Evolutionary conservation across 2,113 vertebrate species (phyloP).

Genomic region (Paralichthys olivaceus): DNA sequence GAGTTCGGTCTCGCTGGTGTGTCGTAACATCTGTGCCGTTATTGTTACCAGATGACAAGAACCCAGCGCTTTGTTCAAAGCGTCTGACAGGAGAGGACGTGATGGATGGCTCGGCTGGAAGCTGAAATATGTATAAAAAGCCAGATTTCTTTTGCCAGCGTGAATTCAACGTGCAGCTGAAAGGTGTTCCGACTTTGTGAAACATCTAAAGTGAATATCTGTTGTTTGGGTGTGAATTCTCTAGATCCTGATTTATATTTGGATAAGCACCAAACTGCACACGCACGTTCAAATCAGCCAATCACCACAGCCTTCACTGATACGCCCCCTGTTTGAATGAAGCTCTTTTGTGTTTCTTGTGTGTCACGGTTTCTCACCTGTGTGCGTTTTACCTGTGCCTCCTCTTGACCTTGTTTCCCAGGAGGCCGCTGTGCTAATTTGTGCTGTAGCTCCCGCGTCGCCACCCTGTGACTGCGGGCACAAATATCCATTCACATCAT

Average conservation of each 20-base stretch:
- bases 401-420: slow-evolving; percentile 54
- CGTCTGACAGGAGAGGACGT: slow-evolving; percentile 2
- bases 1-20: neutral
- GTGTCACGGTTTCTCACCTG: slow-evolving; percentile 27
- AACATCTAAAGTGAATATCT: neutral
- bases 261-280: no score
- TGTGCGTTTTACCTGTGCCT: slow-evolving; percentile 47
- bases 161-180: neutral
- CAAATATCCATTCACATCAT: slow-evolving; percentile 3
- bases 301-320: neutral
- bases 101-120: neutral
- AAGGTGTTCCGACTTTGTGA: neutral
- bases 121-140: slow-evolving; percentile 10
- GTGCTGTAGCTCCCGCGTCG: neutral
- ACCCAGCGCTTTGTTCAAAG: slow-evolving; percentile 16
- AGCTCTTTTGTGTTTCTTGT: no score
- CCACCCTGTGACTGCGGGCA: slow-evolving; percentile 3
- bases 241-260: neutral
- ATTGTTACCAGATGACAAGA: slow-evolving; percentile 38
- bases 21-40: slow-evolving; percentile 21
- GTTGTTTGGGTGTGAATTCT: neutral
- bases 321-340: neutral
- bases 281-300: neutral
- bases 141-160: neutral
- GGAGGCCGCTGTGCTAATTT: neutral